Evolutionary conservation across 2,888 invertebrate species (phyloP), one percentile per base, ranked within the genome.

Genomic region (Caenorhabditis imperialis): DNA sequence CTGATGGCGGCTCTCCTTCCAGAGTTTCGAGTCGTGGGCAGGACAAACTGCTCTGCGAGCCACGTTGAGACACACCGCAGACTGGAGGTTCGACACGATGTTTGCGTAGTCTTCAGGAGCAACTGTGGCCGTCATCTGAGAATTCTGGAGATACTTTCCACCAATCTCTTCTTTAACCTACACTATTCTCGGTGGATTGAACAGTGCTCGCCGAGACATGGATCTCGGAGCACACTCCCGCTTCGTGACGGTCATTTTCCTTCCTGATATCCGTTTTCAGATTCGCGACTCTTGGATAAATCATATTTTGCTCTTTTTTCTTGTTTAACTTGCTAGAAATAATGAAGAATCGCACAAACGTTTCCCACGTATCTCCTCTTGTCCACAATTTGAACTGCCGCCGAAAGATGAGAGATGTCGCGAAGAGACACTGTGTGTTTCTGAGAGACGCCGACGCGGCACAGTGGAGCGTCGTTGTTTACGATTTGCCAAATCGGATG

Each of bases 31-130:
- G 37, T 79, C 77, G 25, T 79, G 79, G 12, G 77, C 79, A 3
- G 76, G 79, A 23, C 79, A 79, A 16, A 75, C 71, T 18, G 69
- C 53, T 10, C 79, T 67, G n/a, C 47, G 48, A 6, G 63, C 69
- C 10, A 79, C 69, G 8, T 69, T 65, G 5, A 78, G 44, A 42
- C 63, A 61, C 2, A 61, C 61, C 2, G 78, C 74, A 33, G 75
- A 71, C 45, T 75, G 75, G 2, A 75, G 45, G 35, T 70, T 65
- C 8, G 75, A 40, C 3, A 75, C 70, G 20, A 75, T 75, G 1
- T 54, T 47, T 0, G 70, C 63, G 25, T 70, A 75, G 55, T 75
- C 75, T 71, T 75, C 75, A 1, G 63, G 58, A 5, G 61, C 57
- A n/a, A 75, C 47, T n/a, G 75, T 50, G 12, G 74, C 74, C 6